Conservation (phyloP, 2,113 vertebrate genomes). For the Pionites leucogaster region DNA sequence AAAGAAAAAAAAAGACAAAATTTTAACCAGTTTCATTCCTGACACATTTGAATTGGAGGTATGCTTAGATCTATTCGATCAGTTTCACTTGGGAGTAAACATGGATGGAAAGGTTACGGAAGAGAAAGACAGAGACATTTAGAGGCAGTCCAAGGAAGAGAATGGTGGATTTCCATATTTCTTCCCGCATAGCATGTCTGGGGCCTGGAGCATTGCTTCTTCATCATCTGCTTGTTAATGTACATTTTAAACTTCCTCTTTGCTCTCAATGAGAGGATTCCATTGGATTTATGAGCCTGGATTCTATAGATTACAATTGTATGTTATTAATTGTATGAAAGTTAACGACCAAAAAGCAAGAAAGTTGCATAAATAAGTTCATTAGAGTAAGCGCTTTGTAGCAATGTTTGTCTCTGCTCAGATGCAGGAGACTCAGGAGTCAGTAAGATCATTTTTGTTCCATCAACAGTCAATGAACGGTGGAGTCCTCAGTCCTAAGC, state of each 20-base stretch:
- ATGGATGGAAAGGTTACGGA: not conserved
- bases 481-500: not conserved
- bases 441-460: not conserved
- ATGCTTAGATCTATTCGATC: not conserved
- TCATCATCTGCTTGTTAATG: not conserved
- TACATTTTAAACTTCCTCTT: not conserved
- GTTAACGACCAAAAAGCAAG: not conserved
- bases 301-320: not conserved
- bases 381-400: not conserved
- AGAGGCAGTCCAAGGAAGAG: not conserved
- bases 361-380: not conserved
- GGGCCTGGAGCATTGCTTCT: not conserved
- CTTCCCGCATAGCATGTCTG: not conserved
- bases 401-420: not conserved
- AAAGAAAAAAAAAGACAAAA: not conserved
- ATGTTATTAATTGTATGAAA: not conserved
- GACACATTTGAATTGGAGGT: not conserved
- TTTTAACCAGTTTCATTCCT: not conserved
- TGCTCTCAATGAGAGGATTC: not conserved
- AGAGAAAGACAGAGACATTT: not conserved
- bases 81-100: not conserved
- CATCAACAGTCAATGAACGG: not conserved
- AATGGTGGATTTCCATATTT: not conserved
- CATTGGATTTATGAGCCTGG: not conserved
- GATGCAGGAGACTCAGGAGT: not conserved